These are phyloP conservation scores for Polypterus senegalus DNA, from an alignment of 2,113 vertebrate genomes.

Conservation along the genomic window DNA sequence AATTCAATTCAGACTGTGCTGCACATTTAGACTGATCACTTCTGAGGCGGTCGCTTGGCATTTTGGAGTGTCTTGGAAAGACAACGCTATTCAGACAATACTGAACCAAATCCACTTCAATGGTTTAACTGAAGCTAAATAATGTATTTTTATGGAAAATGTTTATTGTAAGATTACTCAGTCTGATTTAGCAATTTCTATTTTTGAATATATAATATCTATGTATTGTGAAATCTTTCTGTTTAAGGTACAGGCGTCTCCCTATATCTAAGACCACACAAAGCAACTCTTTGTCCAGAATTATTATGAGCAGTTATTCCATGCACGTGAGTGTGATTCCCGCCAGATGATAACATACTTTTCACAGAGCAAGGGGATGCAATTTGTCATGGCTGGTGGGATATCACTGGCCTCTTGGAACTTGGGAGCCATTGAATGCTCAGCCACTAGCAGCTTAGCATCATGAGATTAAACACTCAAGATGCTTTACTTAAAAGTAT, in stretches of 20 bases:
- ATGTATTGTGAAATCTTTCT: no score
- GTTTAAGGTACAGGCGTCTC: no score
- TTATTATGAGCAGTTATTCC: not conserved
- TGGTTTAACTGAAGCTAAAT: no score
- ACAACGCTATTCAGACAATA: no score
- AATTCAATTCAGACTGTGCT: not conserved
- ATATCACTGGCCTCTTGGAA: conserved; percentile 9
- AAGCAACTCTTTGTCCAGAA: not conserved
- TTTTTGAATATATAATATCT: no score
- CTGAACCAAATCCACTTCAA: no score
- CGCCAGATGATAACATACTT: not conserved
- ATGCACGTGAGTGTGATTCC: not conserved
- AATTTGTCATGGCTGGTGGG: conserved; percentile 15
- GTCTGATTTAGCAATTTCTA: no score
- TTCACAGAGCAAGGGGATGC: not conserved
- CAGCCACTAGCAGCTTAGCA: not conserved
- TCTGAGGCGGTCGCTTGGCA: conserved; percentile 28
- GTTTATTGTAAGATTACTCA: no score
- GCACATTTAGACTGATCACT: conserved; percentile 17
- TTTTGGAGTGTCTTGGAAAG: conserved; percentile 8
- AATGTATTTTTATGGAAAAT: no score
- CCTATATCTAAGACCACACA: not conserved
- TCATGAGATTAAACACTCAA: not conserved
- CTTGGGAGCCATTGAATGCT: not conserved
- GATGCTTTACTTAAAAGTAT: not conserved